A percentile compares a stretch with the other conserved stretches of the same genome.
These are phyloP conservation scores for Spodoptera littoralis DNA, from an alignment of 2,888 invertebrate genomes.

Conservation along the genomic window DNA sequence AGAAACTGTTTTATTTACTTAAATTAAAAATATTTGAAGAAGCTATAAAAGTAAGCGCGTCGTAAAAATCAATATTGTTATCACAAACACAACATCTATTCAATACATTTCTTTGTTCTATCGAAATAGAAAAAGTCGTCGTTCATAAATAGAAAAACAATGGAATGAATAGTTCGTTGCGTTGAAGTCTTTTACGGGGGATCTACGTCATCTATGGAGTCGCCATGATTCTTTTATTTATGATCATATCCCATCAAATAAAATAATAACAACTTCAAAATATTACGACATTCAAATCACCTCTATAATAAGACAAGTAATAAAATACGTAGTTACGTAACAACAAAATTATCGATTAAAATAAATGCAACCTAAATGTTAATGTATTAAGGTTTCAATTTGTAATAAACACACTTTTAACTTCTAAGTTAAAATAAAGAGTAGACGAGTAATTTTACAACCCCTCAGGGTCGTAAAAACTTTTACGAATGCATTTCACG, in stretches of 20 bases:
- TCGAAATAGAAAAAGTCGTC: constrained; percentile 26
- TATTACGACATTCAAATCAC: too few relatives aligned
- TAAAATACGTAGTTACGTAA: constrained; percentile 7
- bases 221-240: constrained; percentile 8
- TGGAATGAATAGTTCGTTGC: constrained; percentile 50
- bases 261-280: neutral
- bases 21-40: too few relatives aligned
- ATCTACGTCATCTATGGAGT: constrained; percentile 49
- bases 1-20: too few relatives aligned
- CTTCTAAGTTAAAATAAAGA: constrained; percentile 16
- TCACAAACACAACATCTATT: neutral
- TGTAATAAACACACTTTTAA: constrained; percentile 1
- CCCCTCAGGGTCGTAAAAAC: constrained; percentile 39
- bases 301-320: constrained; percentile 3
- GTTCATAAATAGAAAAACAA: constrained; percentile 30
- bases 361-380: constrained; percentile 1
- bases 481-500: constrained; percentile 36
- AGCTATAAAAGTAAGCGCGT: neutral
- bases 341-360: constrained; percentile 9
- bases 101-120: constrained; percentile 23
- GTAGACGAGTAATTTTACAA: constrained; percentile 25
- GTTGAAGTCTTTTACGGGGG: constrained; percentile 71
- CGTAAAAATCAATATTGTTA: constrained; percentile 13
- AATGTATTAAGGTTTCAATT: neutral
- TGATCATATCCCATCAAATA: neutral